Base-by-base conservation (phyloP, 2,113 vertebrate genomes). In the Montifringilla adamsi region DNA sequence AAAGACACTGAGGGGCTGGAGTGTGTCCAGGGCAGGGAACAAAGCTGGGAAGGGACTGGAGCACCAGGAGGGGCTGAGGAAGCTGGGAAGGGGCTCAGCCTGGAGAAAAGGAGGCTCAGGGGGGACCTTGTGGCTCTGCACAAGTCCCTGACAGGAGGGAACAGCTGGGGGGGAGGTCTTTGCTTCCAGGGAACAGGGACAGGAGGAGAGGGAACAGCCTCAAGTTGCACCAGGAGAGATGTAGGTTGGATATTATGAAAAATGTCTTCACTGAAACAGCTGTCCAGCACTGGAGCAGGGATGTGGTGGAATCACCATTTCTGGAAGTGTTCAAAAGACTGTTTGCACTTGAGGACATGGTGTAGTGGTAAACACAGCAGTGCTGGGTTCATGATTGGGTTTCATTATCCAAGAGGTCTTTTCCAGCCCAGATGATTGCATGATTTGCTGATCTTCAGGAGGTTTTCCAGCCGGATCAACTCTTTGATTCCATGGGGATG, bases 21-120 rank as follows among this genome's bases (percentile, higher is more conserved):
- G 31, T 0, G 0, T 37, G 31, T 69, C 63, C 41, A 63, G 56
- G 2, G 41, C 43, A 69, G 1, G 8, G 41, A 43, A 49, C 0
- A 0, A 31, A 63, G 22, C 31, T 84, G 47, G 26, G 43, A 70
- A 70, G 12, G 26, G 17, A 0, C 17, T 69, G 87, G 70, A 76
- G n/a, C n/a, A 0, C 3, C n/a, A 83, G 55, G n/a, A 62, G 14
- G 0, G 0, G 47, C n/a, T 62, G n/a, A 75, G 62, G 20, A 24
- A 47, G 33, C 13, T 53, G 69, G 37, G 46, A 10, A 49, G 78
- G 53, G 20, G 46, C 39, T 89, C 6, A 76, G 30, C 14, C 47
- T 62, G 70, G 55, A 69, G 47, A 4, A 69, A 49, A 63, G 35
- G 41, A 30, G 41, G 41, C 4, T 62, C 47, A 13, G 47, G 72